phyloP scores from a whole-genome alignment of 2,113 vertebrate genomes.

The Hylia prasina region DNA sequence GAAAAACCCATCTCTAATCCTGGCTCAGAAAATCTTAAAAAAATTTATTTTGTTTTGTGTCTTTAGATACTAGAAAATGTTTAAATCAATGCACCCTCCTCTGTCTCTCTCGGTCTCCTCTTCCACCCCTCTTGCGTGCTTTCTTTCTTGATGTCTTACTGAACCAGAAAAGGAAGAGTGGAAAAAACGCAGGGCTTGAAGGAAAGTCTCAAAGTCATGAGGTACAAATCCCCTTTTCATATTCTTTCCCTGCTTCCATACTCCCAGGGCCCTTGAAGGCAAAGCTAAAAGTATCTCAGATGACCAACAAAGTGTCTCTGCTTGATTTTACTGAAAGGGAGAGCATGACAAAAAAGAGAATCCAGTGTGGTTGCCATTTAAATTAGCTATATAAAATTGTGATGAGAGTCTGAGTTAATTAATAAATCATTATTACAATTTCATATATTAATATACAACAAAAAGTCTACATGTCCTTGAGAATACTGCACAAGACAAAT shows the following conservation, averaged over 20 bases:
- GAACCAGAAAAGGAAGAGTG: neutral
- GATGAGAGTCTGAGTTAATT: conserved; percentile 29
- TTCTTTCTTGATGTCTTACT: neutral
- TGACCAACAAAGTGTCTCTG: conserved; percentile 22
- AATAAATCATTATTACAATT: conserved; percentile 43
- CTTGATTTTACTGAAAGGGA: conserved; percentile 9
- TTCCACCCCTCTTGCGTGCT: accelerated
- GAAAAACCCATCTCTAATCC: neutral
- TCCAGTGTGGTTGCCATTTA: neutral
- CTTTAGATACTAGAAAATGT: neutral
- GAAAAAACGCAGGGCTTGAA: neutral
- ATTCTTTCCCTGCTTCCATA: conserved; percentile 15
- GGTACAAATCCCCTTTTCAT: conserved; percentile 40
- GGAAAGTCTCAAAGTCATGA: neutral
- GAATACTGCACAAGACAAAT: neutral
- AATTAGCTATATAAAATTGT: conserved; percentile 12
- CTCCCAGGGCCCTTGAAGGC: neutral
- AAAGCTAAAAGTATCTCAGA: conserved; percentile 45
- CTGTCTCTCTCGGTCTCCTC: neutral
- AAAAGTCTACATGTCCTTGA: neutral
- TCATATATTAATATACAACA: neutral
- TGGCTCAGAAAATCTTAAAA: neutral
- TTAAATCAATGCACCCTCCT: neutral
- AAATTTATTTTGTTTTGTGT: neutral
- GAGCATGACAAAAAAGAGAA: conserved; percentile 19